Evolutionary conservation across 2,888 invertebrate species (phyloP).

Genomic region (Trichogramma evanescens): DNA sequence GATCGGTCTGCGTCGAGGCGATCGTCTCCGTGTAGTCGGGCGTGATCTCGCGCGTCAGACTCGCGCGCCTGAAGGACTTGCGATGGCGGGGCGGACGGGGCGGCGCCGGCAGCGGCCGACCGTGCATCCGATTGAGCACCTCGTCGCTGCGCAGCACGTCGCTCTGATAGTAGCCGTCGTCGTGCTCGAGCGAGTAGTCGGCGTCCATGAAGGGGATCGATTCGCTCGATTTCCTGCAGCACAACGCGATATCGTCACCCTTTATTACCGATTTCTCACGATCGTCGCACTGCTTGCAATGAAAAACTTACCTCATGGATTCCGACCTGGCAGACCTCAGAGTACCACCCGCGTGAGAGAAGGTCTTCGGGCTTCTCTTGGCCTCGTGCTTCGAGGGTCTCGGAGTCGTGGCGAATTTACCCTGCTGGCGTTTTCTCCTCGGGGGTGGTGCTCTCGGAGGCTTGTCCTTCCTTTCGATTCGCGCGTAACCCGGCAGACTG

Average conservation of each 20-base stretch:
- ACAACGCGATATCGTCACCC: too few relatives aligned
- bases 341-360: conserved; percentile 47
- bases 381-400: conserved; percentile 49
- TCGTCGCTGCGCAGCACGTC: conserved; percentile 64
- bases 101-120: conserved; percentile 77
- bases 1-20: conserved; percentile 79
- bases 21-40: conserved; percentile 56
- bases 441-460: conserved; percentile 59
- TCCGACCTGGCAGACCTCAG: conserved; percentile 47
- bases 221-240: conserved; percentile 22
- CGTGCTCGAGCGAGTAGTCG: conserved; percentile 45
- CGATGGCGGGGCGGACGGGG: conserved; percentile 72
- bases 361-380: conserved; percentile 54
- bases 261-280: not conserved
- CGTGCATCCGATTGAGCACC: conserved; percentile 75
- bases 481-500: conserved; percentile 60
- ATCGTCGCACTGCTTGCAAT: not conserved
- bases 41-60: conserved; percentile 22
- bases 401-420: conserved; percentile 65
- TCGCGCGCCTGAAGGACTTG: conserved; percentile 17
- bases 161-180: conserved; percentile 43
- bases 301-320: conserved; percentile 18
- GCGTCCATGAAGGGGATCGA: conserved; percentile 58
- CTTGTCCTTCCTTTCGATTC: conserved; percentile 62
- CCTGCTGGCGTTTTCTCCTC: conserved; percentile 47